Conservation (phyloP, 1,140 invertebrate genomes). For the Brachionus angularis region DNA sequence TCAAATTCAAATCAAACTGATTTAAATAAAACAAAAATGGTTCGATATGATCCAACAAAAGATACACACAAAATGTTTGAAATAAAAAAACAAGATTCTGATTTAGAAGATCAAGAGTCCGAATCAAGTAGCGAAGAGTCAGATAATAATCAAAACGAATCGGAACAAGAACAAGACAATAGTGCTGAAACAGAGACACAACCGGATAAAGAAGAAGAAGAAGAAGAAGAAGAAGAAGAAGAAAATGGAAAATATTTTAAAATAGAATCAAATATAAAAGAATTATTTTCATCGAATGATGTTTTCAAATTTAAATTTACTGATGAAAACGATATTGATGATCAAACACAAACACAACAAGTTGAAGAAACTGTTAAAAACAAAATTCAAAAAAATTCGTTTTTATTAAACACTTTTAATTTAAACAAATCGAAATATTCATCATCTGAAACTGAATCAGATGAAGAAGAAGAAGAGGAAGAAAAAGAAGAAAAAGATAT, state of each 20-base stretch:
- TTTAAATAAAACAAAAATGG: conserved; percentile 6
- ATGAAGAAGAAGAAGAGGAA: conserved; percentile 11
- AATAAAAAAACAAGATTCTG: neutral
- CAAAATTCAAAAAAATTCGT: neutral
- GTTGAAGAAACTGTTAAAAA: neutral
- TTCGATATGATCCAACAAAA: conserved; percentile 16
- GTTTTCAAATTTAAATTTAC: conserved; percentile 43
- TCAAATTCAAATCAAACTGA: neutral
- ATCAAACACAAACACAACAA: neutral
- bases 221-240: neutral
- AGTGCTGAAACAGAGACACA: neutral
- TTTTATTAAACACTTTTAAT: neutral
- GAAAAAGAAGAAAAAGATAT: neutral
- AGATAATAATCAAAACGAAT: neutral
- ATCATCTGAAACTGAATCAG: conserved; percentile 3
- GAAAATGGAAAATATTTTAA: conserved; percentile 7
- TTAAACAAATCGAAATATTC: conserved; percentile 17
- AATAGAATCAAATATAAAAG: conserved; percentile 41
- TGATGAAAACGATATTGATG: conserved; percentile 10
- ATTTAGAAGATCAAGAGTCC: neutral
- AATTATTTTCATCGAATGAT: conserved; percentile 26
- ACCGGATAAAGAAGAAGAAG: neutral
- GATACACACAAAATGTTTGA: neutral
- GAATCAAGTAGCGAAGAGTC: neutral
- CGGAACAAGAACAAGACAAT: neutral